Conservation (phyloP, 2,113 vertebrate genomes). For the Mus spicilegus region DNA sequence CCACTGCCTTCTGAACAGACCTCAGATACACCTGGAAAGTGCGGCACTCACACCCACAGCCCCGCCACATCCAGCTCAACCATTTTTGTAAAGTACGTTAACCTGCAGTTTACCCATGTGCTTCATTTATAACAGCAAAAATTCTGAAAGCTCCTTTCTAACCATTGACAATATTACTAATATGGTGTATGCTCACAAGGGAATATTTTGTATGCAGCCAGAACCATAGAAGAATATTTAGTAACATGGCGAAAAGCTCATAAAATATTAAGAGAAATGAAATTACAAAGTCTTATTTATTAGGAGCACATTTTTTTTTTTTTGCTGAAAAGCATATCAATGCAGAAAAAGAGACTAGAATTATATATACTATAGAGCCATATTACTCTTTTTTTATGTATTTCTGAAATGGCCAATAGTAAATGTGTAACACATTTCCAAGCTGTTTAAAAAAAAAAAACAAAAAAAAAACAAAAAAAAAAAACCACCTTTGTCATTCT, state of each 20-base stretch:
- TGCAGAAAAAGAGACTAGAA: neutral
- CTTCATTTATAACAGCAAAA: neutral
- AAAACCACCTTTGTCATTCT: neutral
- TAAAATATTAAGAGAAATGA: conserved; percentile 27
- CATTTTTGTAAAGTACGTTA: neutral
- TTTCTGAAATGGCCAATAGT: neutral
- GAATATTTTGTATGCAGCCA: neutral
- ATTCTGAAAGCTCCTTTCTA: neutral
- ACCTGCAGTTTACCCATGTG: neutral
- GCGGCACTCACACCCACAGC: rapidly evolving
- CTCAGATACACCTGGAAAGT: rapidly evolving
- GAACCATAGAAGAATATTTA: neutral
- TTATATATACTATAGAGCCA: neutral
- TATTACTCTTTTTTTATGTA: neutral
- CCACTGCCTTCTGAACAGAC: neutral
- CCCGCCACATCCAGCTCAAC: neutral
- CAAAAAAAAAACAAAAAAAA: neutral
- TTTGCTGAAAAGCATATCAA: neutral
- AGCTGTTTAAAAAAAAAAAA: neutral
- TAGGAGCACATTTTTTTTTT: neutral
- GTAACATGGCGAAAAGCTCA: neutral
- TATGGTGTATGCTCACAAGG: neutral
- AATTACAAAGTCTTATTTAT: neutral
- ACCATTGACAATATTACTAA: neutral
- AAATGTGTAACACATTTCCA: neutral